Conservation (phyloP, 2,113 vertebrate species). For the Hippocampus comes region DNA sequence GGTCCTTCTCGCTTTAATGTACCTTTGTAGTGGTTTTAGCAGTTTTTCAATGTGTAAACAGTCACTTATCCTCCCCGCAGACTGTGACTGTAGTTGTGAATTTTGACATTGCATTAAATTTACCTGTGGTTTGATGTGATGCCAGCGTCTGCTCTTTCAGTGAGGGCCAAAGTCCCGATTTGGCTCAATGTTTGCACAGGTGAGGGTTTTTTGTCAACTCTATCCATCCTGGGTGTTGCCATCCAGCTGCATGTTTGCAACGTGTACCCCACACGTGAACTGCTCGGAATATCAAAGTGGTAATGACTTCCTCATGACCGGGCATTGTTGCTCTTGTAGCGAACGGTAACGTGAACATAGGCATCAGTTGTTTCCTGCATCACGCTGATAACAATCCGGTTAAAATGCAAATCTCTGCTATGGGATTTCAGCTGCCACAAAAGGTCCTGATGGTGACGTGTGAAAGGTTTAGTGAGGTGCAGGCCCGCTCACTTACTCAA, state of each 20-base stretch:
- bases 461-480: slow-evolving; percentile 40
- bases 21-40: not conserved
- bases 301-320: slow-evolving; percentile 44
- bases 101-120: slow-evolving; percentile 19
- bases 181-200: slow-evolving; percentile 29
- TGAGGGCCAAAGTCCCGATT: slow-evolving; percentile 16
- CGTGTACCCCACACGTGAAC: not conserved
- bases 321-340: slow-evolving; percentile 37
- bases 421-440: slow-evolving; percentile 53
- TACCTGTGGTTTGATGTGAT: slow-evolving; percentile 9
- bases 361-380: slow-evolving; percentile 47
- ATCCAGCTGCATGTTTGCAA: not conserved
- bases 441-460: slow-evolving; percentile 45
- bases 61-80: slow-evolving; percentile 7
- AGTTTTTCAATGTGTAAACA: slow-evolving; percentile 12
- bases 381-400: slow-evolving; percentile 61
- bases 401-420: slow-evolving; percentile 65
- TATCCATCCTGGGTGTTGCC: slow-evolving; percentile 16
- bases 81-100: slow-evolving; percentile 2
- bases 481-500: slow-evolving; percentile 17
- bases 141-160: not conserved
- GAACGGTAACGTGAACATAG: slow-evolving; percentile 38
- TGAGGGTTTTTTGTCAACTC: slow-evolving; percentile 7
- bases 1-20: slow-evolving; percentile 7
- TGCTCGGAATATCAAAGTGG: slow-evolving; percentile 10